A percentile compares a stretch with the other conserved stretches of the same genome.
Conservation (phyloP, 1,140 invertebrate genomes). For the Andrena cerasifolii region DNA sequence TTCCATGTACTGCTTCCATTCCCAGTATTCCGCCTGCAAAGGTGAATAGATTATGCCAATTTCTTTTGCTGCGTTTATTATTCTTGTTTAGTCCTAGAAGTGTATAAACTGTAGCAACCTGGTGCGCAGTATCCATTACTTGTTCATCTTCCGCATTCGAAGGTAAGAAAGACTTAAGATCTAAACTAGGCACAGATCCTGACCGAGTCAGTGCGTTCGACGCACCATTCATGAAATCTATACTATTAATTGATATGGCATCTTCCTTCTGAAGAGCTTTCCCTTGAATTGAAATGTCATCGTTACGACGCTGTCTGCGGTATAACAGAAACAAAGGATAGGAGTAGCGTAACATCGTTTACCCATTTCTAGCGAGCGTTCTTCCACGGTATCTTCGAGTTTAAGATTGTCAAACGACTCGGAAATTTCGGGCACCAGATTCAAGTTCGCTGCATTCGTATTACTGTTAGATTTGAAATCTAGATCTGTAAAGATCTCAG, state of each 20-base stretch:
- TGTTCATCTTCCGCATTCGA: conserved; percentile 78
- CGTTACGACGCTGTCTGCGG: conserved; percentile 38
- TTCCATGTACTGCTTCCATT: conserved; percentile 85
- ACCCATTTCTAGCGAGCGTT: conserved; percentile 69
- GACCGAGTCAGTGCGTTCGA: conserved; percentile 77
- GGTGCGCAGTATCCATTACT: conserved; percentile 78
- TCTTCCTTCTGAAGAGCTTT: conserved; percentile 78
- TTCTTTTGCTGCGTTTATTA: too few species aligned
- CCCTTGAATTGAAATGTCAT: conserved; percentile 65
- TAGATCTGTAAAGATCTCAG: conserved; percentile 78
- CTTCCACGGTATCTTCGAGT: conserved; percentile 66
- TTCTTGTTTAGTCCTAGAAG: background rate
- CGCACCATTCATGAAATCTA: conserved; percentile 75
- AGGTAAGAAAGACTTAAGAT: conserved; percentile 80
- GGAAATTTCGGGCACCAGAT: conserved; percentile 74
- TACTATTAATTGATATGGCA: conserved; percentile 78
- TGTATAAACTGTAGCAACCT: conserved; percentile 66
- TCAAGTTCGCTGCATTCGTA: conserved; percentile 63
- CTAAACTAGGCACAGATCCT: conserved; percentile 82
- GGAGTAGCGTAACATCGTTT: conserved; percentile 20
- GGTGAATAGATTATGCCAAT: conserved; percentile 25
- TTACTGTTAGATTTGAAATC: conserved; percentile 70
- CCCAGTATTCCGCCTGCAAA: conserved; percentile 78
- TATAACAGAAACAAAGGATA: background rate
- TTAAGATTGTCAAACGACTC: conserved; percentile 76